Conservation (phyloP, 2,113 vertebrate genomes). For the Erythrocercus mccallii region DNA sequence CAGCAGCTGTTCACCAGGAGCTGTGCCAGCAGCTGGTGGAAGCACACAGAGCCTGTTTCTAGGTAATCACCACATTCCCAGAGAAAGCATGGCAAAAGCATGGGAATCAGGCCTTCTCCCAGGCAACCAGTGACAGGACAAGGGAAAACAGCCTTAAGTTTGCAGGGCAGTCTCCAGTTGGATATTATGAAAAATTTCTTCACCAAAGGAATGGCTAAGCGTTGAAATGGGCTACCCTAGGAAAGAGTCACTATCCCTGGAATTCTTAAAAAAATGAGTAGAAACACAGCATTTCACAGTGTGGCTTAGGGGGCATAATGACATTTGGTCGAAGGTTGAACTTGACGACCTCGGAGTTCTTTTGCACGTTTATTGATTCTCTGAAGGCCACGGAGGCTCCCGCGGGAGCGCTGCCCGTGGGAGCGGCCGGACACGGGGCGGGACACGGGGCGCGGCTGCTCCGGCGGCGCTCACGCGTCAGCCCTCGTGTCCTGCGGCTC, state of each 20-base stretch:
- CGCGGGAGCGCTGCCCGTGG: not conserved
- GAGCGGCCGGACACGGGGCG: too few species aligned
- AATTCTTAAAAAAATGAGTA: not conserved
- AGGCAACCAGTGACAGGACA: not conserved
- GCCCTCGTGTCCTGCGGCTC: not conserved
- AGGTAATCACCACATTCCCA: not conserved
- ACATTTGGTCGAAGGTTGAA: not conserved
- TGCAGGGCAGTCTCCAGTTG: fast-evolving
- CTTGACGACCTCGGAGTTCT: fast-evolving
- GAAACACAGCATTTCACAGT: fast-evolving
- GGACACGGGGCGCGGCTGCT: not conserved
- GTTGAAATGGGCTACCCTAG: not conserved
- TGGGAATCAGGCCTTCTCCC: not conserved
- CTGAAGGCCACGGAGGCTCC: fast-evolving
- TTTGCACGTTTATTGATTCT: fast-evolving
- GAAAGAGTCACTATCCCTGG: not conserved
- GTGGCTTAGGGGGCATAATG: fast-evolving
- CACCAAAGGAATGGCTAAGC: not conserved
- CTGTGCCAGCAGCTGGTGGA: not conserved
- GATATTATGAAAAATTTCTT: not conserved
- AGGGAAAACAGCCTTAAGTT: not conserved
- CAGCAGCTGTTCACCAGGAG: not conserved
- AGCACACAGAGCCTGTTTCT: fast-evolving
- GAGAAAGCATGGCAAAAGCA: not conserved
- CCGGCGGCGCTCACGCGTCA: not conserved